Percentiles rank a stretch among this genome's conserved stretches.
Conservation (phyloP, 2,888 invertebrate species). For the Zelleria hepariella region DNA sequence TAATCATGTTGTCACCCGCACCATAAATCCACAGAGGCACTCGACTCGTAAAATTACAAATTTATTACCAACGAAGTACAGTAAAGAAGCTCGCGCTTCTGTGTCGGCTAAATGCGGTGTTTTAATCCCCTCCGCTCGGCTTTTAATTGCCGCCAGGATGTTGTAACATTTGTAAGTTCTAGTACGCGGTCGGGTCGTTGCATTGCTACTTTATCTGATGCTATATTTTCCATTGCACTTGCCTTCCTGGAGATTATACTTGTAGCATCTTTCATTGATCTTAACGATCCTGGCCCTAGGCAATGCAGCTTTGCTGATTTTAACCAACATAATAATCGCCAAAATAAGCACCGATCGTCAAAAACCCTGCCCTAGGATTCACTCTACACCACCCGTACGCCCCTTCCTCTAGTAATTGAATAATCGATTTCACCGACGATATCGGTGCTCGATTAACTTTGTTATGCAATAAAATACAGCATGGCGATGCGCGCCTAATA, state of each 20-base stretch:
- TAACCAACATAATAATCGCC: too few relatives aligned
- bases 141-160: neutral
- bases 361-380: too few relatives aligned
- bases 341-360: too few relatives aligned
- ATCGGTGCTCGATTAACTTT: too few relatives aligned
- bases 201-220: neutral
- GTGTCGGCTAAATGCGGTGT: neutral
- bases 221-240: neutral
- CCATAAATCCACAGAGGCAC: slow-evolving; percentile 29
- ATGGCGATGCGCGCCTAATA: too few relatives aligned
- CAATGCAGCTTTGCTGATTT: too few relatives aligned
- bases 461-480: too few relatives aligned
- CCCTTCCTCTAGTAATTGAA: too few relatives aligned
- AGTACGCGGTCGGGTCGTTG: neutral
- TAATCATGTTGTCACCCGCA: slow-evolving; percentile 37
- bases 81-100: neutral
- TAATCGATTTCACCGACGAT: too few relatives aligned
- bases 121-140: neutral
- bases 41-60: slow-evolving; percentile 27
- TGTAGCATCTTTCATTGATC: neutral
- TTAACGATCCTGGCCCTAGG: neutral
- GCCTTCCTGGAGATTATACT: neutral
- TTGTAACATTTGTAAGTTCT: neutral
- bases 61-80: slow-evolving; percentile 13
- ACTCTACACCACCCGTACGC: too few relatives aligned